Evolutionary conservation across 1,140 invertebrate genomes (phyloP), one percentile per base, ranked within the genome.

Genomic region (Bathynomus jamesi): DNA sequence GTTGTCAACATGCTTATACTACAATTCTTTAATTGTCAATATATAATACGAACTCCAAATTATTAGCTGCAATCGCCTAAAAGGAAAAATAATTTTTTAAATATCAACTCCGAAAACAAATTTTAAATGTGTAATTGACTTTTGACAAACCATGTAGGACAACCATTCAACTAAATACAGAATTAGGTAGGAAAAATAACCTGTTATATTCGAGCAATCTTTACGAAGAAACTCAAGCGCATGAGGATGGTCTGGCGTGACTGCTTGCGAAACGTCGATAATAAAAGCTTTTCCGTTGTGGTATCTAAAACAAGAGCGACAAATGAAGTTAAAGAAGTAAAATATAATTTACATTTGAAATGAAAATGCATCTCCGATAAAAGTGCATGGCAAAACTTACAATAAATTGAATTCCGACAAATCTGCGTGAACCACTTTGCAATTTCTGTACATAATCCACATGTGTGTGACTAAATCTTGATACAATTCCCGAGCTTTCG

Each of bases 201-300:
- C 74, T 66, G 74, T 78, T 27, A 78, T 89, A 83, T 99, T 99
- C 40, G 89, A 91, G 80, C 95, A 95, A 84, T 99, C 96, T 82
- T 93, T 96, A 69, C 94, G 85, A 25, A 99, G 85, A 82, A 99
- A 99, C 71, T 96, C 91, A 63, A 97, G 86, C 0, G 96, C 92
- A 84, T 93, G 89, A 0, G 95, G 95, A 87, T 99, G 95, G 82
- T 99, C 95, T 81, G 98, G 95, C 83, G 99, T 96, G 0, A 99
- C 96, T 2, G 95, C 92, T 82, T 99, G 97, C 0, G 95, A 98
- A 0, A 99, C 97, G 85, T 99, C 97, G 79, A 99, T 99, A 28
- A 98, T 88, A 71, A 91, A 90, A 21, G 95, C 82, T 79, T 91
- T 87, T 0, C 90, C 90, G 78, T 94, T 86, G 79, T 94, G 88